Percentiles rank a stretch among this genome's conserved stretches.
Conservation (phyloP, 64 coral and sea anemone species). For the Stylophora pistillata region DNA sequence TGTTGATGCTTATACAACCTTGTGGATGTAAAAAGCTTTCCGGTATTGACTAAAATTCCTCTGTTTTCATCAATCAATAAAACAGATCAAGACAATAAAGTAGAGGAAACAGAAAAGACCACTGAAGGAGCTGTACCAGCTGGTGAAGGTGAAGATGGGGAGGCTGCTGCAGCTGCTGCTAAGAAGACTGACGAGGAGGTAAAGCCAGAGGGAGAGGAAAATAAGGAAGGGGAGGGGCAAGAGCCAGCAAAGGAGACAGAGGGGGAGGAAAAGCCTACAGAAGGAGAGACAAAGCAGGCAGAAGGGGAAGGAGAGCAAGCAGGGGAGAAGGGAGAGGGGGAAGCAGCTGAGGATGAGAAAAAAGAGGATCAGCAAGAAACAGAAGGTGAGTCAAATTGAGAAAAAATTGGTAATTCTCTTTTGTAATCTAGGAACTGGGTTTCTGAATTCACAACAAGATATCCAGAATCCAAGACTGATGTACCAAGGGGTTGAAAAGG, state of each 20-base stretch:
- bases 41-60: not conserved
- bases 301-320: not conserved
- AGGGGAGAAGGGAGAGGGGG: not conserved
- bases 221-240: not conserved
- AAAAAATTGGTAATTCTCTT: too few species aligned
- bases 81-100: slow-evolving; percentile 68
- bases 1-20: too few species aligned
- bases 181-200: not conserved
- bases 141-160: slow-evolving; percentile 2
- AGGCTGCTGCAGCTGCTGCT: too few species aligned
- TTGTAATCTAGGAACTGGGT: too few species aligned
- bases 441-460: too few species aligned
- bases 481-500: too few species aligned
- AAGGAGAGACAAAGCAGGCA: not conserved
- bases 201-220: not conserved
- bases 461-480: too few species aligned
- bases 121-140: not conserved
- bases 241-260: not conserved
- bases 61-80: not conserved
- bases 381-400: not conserved
- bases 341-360: not conserved
- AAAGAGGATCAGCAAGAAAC: not conserved
- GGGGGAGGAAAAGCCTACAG: slow-evolving; percentile 14
- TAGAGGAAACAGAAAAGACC: slow-evolving; percentile 18
- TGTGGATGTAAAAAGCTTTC: too few species aligned